Evolutionary conservation across 2,113 vertebrate species (phyloP).

Genomic region (Bothrops jararaca): DNA sequence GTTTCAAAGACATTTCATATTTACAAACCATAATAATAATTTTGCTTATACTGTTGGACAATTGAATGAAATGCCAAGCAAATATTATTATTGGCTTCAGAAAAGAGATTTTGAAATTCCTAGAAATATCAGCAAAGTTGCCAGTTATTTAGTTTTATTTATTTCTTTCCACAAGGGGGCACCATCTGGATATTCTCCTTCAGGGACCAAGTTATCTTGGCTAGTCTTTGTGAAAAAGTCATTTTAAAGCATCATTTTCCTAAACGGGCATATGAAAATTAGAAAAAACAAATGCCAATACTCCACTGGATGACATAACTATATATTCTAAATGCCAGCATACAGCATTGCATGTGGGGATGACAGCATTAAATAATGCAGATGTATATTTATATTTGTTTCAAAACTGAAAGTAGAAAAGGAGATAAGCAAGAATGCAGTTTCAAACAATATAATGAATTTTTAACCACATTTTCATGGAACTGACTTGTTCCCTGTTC

Average conservation of each 20-base stretch:
- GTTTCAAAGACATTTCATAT: not conserved
- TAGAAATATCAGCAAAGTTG: not conserved
- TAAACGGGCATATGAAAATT: not conserved
- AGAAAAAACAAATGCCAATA: not conserved
- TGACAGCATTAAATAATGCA: not conserved
- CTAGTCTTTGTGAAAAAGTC: not conserved
- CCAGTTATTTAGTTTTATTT: not conserved
- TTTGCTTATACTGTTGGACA: not conserved
- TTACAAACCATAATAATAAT: not conserved
- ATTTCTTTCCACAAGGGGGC: not conserved
- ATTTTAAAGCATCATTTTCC: not conserved
- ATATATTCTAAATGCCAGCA: not conserved
- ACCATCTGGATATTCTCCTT: not conserved
- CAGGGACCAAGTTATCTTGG: not conserved
- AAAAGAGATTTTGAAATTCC: not conserved
- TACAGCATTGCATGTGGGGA: not conserved
- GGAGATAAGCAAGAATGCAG: not conserved
- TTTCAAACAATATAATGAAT: not conserved
- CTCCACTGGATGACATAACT: not conserved
- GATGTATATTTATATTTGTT: not conserved
- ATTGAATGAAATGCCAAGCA: not conserved
- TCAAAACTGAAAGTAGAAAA: not conserved
- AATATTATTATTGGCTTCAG: not conserved
- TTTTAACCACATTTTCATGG: not conserved
- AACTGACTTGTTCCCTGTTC: not conserved